Evolutionary conservation across 1,140 invertebrate genomes (phyloP).

Genomic region (Planococcus citri): DNA sequence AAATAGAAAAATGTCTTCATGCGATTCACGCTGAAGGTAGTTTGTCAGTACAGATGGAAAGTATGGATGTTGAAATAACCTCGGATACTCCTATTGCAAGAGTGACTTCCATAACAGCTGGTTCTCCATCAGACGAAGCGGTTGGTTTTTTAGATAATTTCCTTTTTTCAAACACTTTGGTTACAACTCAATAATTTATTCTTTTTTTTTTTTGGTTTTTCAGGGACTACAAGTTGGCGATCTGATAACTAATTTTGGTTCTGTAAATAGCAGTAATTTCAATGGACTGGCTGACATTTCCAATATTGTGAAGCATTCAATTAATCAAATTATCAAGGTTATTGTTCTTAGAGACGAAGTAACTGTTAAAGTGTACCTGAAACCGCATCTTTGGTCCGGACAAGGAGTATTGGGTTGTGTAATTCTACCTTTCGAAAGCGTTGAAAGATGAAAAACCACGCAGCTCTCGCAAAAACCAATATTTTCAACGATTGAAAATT

Average conservation of each 20-base stretch:
- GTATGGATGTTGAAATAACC: not conserved
- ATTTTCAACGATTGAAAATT: too few species aligned
- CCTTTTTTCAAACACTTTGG: not conserved
- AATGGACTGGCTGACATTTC: slow-evolving; percentile 50
- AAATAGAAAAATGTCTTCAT: slow-evolving; percentile 64
- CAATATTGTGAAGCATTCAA: slow-evolving; percentile 57
- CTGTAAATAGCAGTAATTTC: slow-evolving; percentile 61
- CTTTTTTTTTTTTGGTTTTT: slow-evolving; percentile 30
- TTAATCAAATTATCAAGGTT: slow-evolving; percentile 46
- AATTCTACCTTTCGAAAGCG: slow-evolving; percentile 41
- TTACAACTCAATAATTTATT: not conserved
- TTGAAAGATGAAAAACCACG: slow-evolving; percentile 36
- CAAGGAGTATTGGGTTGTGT: slow-evolving; percentile 65
- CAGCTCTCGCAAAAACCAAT: not conserved
- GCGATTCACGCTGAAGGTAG: slow-evolving; percentile 36
- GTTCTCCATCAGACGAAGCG: slow-evolving; percentile 67
- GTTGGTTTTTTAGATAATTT: too few species aligned
- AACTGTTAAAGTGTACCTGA: slow-evolving; percentile 42
- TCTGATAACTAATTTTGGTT: slow-evolving; percentile 69
- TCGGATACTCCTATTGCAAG: slow-evolving; percentile 42
- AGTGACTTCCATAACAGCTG: slow-evolving; percentile 55
- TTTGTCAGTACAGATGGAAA: slow-evolving; percentile 21
- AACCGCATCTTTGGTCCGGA: slow-evolving; percentile 57
- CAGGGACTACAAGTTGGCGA: slow-evolving; percentile 67
- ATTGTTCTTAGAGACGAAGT: slow-evolving; percentile 43